phyloP scores from a whole-genome alignment of 2,797 vertebrate genomes.

The Ciconia nigra region DNA sequence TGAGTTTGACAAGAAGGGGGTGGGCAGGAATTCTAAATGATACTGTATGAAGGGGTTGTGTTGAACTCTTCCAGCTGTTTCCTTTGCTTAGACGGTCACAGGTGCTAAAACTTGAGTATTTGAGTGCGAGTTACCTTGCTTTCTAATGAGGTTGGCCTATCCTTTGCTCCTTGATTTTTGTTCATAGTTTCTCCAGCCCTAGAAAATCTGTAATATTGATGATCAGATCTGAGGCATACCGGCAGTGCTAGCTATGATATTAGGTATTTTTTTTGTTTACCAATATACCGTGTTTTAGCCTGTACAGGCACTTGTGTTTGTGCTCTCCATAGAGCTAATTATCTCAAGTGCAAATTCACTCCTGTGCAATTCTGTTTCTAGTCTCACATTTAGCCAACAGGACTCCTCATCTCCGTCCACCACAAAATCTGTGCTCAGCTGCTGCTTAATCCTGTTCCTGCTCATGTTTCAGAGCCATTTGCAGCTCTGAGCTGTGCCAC shows the following conservation, averaged over 20 bases:
- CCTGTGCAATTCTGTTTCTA: background rate
- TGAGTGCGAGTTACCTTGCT: background rate
- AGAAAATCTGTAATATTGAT: background rate
- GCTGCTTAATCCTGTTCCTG: background rate
- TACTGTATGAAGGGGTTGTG: background rate
- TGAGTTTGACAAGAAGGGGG: background rate
- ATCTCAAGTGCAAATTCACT: background rate
- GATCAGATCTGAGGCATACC: background rate
- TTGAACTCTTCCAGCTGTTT: background rate
- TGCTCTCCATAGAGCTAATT: background rate
- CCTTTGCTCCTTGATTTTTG: background rate
- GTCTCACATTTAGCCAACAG: background rate
- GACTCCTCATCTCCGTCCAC: background rate
- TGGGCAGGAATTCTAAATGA: background rate
- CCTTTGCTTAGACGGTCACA: background rate
- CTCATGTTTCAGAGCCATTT: background rate
- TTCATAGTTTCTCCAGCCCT: background rate
- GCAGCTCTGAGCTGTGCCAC: background rate
- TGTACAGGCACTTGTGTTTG: background rate
- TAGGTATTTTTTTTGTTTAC: background rate
- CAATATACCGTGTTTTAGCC: accelerated
- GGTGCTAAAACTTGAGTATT: background rate
- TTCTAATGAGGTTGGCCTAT: background rate
- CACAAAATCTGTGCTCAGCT: background rate
- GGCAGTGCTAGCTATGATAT: background rate